Evolutionary conservation across 2,113 vertebrate genomes (phyloP).

Genomic region (Eupsittula cactorum): DNA sequence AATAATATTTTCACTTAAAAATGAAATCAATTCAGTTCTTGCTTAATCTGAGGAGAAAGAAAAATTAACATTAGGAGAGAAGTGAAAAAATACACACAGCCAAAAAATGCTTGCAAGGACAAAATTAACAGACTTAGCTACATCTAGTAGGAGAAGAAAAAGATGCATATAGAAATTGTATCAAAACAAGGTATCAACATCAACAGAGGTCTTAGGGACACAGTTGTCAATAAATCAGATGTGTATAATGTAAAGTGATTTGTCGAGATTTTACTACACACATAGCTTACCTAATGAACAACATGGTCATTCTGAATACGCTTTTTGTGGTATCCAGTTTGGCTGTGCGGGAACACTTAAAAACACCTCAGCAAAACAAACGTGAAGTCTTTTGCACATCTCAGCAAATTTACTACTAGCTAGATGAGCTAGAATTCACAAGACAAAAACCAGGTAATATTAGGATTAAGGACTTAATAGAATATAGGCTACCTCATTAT

Average conservation of each 20-base stretch:
- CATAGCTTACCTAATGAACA: neutral
- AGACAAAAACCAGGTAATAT: neutral
- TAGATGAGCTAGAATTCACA: neutral
- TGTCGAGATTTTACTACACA: neutral
- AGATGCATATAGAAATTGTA: neutral
- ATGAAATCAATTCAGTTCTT: neutral
- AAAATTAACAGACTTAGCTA: neutral
- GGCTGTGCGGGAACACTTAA: neutral
- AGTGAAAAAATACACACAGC: neutral
- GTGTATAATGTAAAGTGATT: neutral
- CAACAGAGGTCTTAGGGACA: neutral
- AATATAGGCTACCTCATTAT: neutral
- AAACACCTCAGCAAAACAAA: neutral
- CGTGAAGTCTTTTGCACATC: neutral
- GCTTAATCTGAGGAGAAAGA: neutral
- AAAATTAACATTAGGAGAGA: neutral
- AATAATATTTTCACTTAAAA: neutral
- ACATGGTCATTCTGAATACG: neutral
- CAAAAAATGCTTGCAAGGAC: neutral
- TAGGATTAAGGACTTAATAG: neutral
- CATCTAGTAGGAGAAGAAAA: neutral
- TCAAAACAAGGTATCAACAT: neutral
- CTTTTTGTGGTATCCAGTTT: neutral
- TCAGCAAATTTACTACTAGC: neutral
- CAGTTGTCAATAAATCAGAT: neutral